These are phyloP conservation scores for Nemoura dubitans DNA, from an alignment of 2,888 invertebrate species.

Conservation along the genomic window DNA sequence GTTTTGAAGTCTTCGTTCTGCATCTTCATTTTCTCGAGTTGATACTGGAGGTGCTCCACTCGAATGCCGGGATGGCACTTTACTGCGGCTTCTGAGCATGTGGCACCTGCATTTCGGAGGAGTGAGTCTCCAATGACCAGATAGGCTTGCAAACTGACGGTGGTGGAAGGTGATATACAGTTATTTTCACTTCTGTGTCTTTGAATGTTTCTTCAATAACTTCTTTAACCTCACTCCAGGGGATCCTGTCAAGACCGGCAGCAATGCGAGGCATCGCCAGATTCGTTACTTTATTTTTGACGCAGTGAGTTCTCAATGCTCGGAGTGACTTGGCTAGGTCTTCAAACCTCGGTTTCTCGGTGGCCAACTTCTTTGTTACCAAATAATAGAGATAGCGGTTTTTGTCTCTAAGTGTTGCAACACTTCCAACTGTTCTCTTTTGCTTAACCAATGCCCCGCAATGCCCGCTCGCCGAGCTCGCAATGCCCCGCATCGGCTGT, in stretches of 20 bases:
- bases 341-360: constrained; percentile 58
- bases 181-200: no score
- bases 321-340: constrained; percentile 55
- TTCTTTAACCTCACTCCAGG: no score
- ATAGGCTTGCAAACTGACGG: neutral
- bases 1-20: no score
- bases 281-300: constrained; percentile 54
- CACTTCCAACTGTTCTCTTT: constrained; percentile 26
- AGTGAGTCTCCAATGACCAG: constrained; percentile 14
- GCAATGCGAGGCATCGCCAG: no score
- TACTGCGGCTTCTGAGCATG: neutral
- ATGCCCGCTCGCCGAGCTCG: no score
- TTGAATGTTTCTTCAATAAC: no score
- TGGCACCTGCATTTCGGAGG: constrained; percentile 1
- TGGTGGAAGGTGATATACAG: constrained; percentile 31
- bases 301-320: constrained; percentile 57
- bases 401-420: constrained; percentile 12
- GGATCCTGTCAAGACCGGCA: no score
- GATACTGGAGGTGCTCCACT: no score
- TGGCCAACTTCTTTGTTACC: constrained; percentile 57
- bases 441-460: no score
- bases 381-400: constrained; percentile 53
- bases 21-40: no score
- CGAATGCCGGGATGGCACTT: constrained; percentile 22
- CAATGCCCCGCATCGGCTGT: no score